Conservation (phyloP, 2,888 invertebrate species). For the Drosophila algonquin region DNA sequence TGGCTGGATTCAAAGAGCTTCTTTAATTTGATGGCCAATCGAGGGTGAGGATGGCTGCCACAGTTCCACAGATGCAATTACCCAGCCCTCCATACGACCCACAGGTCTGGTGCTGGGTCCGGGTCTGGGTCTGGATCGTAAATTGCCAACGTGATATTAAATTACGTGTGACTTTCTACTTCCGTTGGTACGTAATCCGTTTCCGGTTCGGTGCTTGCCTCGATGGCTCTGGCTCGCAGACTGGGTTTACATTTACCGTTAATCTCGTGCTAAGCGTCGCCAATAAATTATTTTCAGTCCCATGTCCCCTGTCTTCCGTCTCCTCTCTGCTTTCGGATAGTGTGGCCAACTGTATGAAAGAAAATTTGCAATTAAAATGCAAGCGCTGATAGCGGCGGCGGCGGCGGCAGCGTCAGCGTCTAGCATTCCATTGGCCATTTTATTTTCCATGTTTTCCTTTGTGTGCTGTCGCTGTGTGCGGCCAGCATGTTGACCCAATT, state of each 20-base stretch:
- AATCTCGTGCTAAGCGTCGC: slow-evolving; percentile 77
- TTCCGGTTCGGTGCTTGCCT: slow-evolving; percentile 75
- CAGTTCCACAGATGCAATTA: slow-evolving; percentile 33
- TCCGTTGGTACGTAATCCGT: slow-evolving; percentile 77
- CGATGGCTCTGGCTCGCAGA: slow-evolving; percentile 2
- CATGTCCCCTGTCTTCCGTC: not conserved
- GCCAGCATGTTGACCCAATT: slow-evolving; percentile 68
- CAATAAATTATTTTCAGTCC: slow-evolving; percentile 76
- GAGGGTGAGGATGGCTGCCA: not conserved
- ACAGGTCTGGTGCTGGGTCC: slow-evolving; percentile 19
- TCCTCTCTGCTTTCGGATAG: not conserved
- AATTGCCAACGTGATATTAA: slow-evolving; percentile 79
- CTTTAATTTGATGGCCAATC: slow-evolving; percentile 34
- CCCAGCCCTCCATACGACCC: slow-evolving; percentile 12
- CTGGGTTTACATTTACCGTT: slow-evolving; percentile 76
- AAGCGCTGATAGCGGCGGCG: slow-evolving; percentile 52
- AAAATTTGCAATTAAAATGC: slow-evolving; percentile 80
- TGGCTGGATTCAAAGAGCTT: slow-evolving; percentile 2
- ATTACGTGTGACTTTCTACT: slow-evolving; percentile 78
- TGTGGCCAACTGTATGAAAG: slow-evolving; percentile 13
- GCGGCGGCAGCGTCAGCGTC: slow-evolving; percentile 17
- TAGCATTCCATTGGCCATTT: slow-evolving; percentile 31
- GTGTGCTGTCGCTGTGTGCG: slow-evolving; percentile 44
- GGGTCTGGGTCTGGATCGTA: slow-evolving; percentile 56
- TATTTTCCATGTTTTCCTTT: slow-evolving; percentile 1